A percentile compares a stretch with the other conserved stretches of the same genome.
phyloP scores from a whole-genome alignment of 2,888 invertebrate genomes.

The Alsophila aescularia region DNA sequence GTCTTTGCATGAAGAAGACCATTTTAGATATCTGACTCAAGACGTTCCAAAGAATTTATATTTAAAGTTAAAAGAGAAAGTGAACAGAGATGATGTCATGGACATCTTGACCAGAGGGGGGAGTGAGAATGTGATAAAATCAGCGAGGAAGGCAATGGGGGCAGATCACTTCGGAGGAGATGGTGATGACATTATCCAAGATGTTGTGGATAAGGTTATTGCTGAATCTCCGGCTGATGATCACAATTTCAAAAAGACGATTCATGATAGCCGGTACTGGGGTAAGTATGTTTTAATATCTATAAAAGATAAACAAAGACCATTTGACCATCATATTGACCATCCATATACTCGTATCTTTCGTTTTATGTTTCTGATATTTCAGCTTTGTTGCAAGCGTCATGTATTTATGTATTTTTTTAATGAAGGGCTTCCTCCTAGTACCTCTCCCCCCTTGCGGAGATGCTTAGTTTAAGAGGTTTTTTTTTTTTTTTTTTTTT shows the following conservation, averaged over 20 bases:
- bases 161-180: conserved; percentile 34
- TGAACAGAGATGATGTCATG: conserved; percentile 72
- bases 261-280: conserved; percentile 63
- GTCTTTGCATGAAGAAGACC: conserved; percentile 61
- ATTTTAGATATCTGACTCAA: conserved; percentile 48
- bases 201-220: conserved; percentile 64
- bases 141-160: conserved; percentile 59
- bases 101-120: conserved; percentile 51
- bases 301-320: not conserved
- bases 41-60: conserved; percentile 62
- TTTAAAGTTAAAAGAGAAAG: conserved; percentile 66
- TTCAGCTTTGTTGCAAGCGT: too few relatives aligned
- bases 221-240: conserved; percentile 59
- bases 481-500: too few relatives aligned
- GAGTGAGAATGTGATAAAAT: conserved; percentile 43
- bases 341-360: too few relatives aligned
- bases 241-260: conserved; percentile 52
- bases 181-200: conserved; percentile 49
- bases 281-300: conserved; percentile 50
- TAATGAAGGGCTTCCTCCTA: too few relatives aligned
- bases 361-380: too few relatives aligned
- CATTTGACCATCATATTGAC: too few relatives aligned
- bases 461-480: too few relatives aligned
- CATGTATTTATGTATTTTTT: too few relatives aligned
- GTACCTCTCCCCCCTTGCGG: too few relatives aligned